Evolutionary conservation across 2,888 invertebrate species (phyloP).

Genomic region (Stomorhina lunata): DNA sequence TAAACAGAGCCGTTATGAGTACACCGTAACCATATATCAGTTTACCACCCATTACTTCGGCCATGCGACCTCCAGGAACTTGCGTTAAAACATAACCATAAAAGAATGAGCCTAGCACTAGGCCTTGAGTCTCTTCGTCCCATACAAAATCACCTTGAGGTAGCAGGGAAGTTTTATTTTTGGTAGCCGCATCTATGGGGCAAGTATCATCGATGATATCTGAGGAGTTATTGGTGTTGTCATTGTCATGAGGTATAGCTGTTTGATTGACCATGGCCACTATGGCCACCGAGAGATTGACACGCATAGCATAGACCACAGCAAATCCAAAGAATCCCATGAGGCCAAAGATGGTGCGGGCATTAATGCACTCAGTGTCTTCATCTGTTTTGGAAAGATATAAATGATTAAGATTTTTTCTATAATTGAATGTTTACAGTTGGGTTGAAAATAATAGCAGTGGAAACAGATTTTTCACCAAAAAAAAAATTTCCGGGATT

Average conservation of each 20-base stretch:
- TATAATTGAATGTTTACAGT: conserved; percentile 19
- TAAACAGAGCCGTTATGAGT: conserved; percentile 89
- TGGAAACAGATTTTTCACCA: no score
- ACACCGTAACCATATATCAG: conserved; percentile 91
- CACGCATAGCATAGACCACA: conserved; percentile 93
- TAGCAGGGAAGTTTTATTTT: conserved; percentile 61
- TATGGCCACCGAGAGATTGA: conserved; percentile 95
- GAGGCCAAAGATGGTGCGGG: conserved; percentile 89
- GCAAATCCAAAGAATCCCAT: conserved; percentile 94
- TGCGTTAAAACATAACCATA: conserved; percentile 91
- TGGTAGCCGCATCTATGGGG: conserved; percentile 81
- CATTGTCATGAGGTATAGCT: conserved; percentile 81
- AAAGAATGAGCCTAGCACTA: conserved; percentile 91
- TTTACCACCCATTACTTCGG: conserved; percentile 94
- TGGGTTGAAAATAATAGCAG: conserved; percentile 8
- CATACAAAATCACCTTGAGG: conserved; percentile 86
- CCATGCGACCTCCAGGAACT: conserved; percentile 89
- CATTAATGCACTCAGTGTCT: conserved; percentile 80
- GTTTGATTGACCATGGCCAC: conserved; percentile 95
- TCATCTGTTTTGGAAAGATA: conserved; percentile 50
- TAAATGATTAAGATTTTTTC: background rate
- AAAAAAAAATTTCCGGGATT: no score
- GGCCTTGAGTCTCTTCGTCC: conserved; percentile 89
- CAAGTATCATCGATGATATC: conserved; percentile 81
- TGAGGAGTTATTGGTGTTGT: conserved; percentile 72